Percentiles rank a stretch among this genome's conserved stretches.
These are phyloP conservation scores for Varanus salvator DNA, from an alignment of 2,113 vertebrate genomes.

Conservation along the genomic window DNA sequence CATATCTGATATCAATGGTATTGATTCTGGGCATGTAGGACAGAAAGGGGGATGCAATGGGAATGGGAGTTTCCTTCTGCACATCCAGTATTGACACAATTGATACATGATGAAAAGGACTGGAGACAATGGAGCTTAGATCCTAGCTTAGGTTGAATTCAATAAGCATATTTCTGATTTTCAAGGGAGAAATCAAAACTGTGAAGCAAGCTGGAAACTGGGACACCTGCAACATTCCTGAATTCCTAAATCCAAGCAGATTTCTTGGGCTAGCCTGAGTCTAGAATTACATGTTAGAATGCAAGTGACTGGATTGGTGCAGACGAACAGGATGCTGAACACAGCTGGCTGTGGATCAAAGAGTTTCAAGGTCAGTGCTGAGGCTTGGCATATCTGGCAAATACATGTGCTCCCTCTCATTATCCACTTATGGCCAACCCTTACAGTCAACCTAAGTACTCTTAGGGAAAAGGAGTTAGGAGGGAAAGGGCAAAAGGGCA, in stretches of 20 bases:
- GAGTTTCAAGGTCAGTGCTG: neutral
- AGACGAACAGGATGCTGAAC: too few relatives aligned
- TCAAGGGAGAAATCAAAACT: neutral
- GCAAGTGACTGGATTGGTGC: neutral
- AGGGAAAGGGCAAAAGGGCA: neutral
- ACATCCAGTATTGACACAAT: neutral
- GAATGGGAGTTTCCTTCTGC: neutral
- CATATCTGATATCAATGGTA: neutral
- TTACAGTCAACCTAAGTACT: neutral
- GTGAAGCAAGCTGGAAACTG: neutral
- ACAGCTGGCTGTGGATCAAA: neutral
- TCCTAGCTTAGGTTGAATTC: neutral
- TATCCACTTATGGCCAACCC: neutral
- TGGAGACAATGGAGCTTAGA: too few relatives aligned
- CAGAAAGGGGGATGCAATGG: too few relatives aligned
- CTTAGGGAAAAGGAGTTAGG: neutral
- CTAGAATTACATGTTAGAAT: slow-evolving; percentile 16
- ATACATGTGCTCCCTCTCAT: neutral
- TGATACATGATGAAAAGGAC: neutral
- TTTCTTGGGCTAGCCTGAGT: neutral
- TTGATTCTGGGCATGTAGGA: neutral
- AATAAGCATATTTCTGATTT: neutral
- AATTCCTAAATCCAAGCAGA: slow-evolving; percentile 16
- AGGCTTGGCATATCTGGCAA: neutral
- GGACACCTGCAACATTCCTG: neutral